Conservation (phyloP, 1,140 invertebrate genomes). For the Aricia agestis region DNA sequence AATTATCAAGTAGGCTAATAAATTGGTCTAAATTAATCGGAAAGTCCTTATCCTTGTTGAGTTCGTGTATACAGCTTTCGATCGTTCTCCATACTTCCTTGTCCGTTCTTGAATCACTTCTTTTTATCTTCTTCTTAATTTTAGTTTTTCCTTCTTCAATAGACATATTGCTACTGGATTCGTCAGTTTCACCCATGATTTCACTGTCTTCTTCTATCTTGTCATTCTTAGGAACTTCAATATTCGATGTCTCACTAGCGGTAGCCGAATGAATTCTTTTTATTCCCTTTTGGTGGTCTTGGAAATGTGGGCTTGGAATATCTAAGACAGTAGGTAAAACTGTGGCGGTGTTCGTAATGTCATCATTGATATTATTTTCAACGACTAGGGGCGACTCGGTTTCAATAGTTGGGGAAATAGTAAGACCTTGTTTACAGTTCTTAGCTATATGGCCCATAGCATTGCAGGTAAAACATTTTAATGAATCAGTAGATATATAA, state of each 20-base stretch:
- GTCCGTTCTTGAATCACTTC: constrained; percentile 20
- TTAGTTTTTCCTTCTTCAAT: constrained; percentile 18
- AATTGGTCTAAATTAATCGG: constrained; percentile 32
- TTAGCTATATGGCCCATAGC: constrained; percentile 26
- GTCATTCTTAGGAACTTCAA: not conserved
- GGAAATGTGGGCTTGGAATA: not conserved
- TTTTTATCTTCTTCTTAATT: constrained; percentile 28
- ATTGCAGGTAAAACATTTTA: constrained; percentile 23
- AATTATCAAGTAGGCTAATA: constrained; percentile 32
- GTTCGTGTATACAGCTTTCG: constrained; percentile 23
- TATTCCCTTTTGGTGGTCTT: not conserved
- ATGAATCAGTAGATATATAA: constrained; percentile 14
- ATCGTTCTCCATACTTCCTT: constrained; percentile 31
- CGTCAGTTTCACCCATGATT: constrained; percentile 20
- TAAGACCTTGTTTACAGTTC: constrained; percentile 23
- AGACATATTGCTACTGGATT: constrained; percentile 28
- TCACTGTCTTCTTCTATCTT: constrained; percentile 7
- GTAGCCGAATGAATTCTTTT: not conserved
- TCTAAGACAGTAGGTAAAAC: too few species aligned
- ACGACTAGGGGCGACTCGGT: not conserved
- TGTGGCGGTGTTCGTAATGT: too few species aligned
- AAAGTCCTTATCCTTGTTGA: constrained; percentile 24
- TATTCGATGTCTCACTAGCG: not conserved
- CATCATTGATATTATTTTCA: not conserved
- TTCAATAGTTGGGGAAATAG: not conserved